These are phyloP conservation scores for Diploscapter pachys DNA, from an alignment of 1,140 invertebrate species.

Conservation along the genomic window DNA sequence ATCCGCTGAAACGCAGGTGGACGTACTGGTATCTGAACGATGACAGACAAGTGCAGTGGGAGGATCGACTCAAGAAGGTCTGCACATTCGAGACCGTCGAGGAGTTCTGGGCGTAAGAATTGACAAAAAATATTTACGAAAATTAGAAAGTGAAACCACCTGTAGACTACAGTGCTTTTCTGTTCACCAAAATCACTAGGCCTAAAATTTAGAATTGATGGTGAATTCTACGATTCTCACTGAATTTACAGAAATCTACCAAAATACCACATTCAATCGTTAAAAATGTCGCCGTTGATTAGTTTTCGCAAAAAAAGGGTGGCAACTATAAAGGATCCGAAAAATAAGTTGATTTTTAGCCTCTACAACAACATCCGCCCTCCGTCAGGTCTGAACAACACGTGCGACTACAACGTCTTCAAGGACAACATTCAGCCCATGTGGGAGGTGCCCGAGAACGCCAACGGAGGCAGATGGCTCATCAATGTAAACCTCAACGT, in stretches of 20 bases:
- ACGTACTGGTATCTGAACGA: constrained; percentile 95
- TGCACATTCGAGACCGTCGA: constrained; percentile 90
- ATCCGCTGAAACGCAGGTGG: constrained; percentile 92
- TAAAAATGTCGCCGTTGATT: no score
- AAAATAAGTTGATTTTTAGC: constrained; percentile 26
- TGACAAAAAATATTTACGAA: no score
- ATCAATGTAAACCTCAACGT: constrained; percentile 62
- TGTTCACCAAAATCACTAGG: no score
- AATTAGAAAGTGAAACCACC: no score
- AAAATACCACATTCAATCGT: no score
- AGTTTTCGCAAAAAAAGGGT: no score
- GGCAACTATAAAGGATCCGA: no score
- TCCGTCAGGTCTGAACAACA: constrained; percentile 79
- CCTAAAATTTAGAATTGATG: no score
- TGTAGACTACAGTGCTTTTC: no score
- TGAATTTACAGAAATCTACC: no score
- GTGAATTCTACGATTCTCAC: no score
- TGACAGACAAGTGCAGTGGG: constrained; percentile 81
- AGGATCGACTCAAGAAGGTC: constrained; percentile 86
- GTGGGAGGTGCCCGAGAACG: constrained; percentile 92
- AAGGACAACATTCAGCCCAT: constrained; percentile 83
- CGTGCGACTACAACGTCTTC: constrained; percentile 92
- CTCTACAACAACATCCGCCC: constrained; percentile 77
- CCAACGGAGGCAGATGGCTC: constrained; percentile 87
- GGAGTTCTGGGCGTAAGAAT: constrained; percentile 91